A percentile compares a stretch with the other conserved stretches of the same genome.
phyloP scores from a whole-genome alignment of 2,888 invertebrate genomes.

The Epiblema foenella region DNA sequence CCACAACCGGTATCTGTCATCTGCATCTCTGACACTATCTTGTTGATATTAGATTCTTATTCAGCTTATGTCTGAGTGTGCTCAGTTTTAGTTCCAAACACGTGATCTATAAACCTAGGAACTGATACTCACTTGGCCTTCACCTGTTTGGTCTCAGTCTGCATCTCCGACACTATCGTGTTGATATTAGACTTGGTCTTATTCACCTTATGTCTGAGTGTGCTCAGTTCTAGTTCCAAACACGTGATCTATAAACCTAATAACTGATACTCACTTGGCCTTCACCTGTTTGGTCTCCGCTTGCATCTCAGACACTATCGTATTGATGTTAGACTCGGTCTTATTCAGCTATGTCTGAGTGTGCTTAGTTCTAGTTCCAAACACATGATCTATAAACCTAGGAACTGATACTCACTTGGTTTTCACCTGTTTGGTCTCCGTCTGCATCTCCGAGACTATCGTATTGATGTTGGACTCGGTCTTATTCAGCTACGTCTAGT shows the following conservation, averaged over 20 bases:
- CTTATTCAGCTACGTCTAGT: slow-evolving; percentile 90
- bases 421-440: slow-evolving; percentile 98
- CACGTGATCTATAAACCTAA: too few relatives aligned
- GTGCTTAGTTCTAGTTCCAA: too few relatives aligned
- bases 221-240: slow-evolving; percentile 90
- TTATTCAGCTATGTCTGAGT: too few relatives aligned
- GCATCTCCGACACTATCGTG: slow-evolving; percentile 89
- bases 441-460: slow-evolving; percentile 98
- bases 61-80: slow-evolving; percentile 90
- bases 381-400: neutral
- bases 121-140: slow-evolving; percentile 94
- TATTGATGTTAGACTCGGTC: too few relatives aligned
- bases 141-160: slow-evolving; percentile 94
- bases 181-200: slow-evolving; percentile 93
- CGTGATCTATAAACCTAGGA: neutral
- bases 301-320: too few relatives aligned
- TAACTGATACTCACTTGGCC: too few relatives aligned
- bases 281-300: too few relatives aligned
- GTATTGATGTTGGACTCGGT: slow-evolving; percentile 93
- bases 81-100: slow-evolving; percentile 89
- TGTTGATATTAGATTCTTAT: slow-evolving; percentile 93
- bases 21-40: slow-evolving; percentile 98
- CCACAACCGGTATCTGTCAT: slow-evolving; percentile 98
- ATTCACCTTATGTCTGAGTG: slow-evolving; percentile 90
- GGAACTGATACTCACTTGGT: slow-evolving; percentile 89